These are phyloP conservation scores for Zaprionus tsacasi DNA, from an alignment of 1,140 invertebrate species.

Conservation along the genomic window DNA sequence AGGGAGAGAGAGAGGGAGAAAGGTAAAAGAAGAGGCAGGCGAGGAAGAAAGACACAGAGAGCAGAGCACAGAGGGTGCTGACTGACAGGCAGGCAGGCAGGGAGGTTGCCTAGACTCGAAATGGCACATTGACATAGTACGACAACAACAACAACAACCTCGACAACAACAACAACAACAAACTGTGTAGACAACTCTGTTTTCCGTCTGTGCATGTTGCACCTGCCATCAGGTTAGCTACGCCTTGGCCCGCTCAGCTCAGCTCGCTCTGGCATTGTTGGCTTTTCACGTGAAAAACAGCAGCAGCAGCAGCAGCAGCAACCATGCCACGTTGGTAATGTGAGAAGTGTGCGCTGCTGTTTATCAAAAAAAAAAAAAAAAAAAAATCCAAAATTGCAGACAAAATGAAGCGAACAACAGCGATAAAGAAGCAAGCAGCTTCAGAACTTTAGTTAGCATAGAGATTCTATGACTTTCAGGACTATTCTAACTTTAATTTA, in stretches of 20 bases:
- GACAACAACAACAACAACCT: constrained; percentile 22
- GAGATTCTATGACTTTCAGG: too few relatives aligned
- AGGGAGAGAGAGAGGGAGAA: constrained; percentile 19
- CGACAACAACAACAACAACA: constrained; percentile 9
- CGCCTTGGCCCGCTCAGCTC: constrained; percentile 8
- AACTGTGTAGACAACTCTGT: constrained; percentile 21
- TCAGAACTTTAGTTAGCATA: background rate
- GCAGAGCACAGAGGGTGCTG: constrained; percentile 6
- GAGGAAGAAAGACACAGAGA: background rate
- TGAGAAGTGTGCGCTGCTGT: constrained; percentile 41
- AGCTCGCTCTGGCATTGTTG: constrained; percentile 15
- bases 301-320: constrained; percentile 11
- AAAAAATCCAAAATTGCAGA: background rate
- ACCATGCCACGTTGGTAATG: constrained; percentile 33
- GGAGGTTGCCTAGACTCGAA: constrained; percentile 28
- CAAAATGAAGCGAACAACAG: background rate
- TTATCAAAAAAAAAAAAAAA: constrained; percentile 23
- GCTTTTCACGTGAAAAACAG: constrained; percentile 56
- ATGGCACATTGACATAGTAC: constrained; percentile 55
- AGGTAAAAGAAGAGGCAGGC: constrained; percentile 3
- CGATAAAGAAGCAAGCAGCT: background rate
- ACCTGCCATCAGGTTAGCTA: constrained; percentile 54
- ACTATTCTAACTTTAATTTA: too few relatives aligned
- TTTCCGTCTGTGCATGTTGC: constrained; percentile 52
- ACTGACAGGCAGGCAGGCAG: constrained; percentile 5